Conservation (phyloP, 1,140 invertebrate species). For the Drosophila ananassae region DNA sequence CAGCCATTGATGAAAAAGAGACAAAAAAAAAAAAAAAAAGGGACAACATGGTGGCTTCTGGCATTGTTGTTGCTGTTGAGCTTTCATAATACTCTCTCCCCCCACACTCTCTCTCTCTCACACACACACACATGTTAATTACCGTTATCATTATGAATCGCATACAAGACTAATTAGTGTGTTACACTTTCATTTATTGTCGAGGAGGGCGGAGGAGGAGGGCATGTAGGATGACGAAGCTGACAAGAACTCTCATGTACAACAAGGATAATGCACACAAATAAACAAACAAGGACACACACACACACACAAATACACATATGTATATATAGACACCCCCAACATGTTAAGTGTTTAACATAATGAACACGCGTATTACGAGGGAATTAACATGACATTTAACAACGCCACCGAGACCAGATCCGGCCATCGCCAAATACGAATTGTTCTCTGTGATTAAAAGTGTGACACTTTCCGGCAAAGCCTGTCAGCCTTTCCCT, state of each 20-base stretch:
- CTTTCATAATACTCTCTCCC: slow-evolving; percentile 33
- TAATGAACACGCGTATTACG: slow-evolving; percentile 80
- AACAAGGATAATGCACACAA: slow-evolving; percentile 28
- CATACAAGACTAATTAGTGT: slow-evolving; percentile 79
- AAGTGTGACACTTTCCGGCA: slow-evolving; percentile 33
- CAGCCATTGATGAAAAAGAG: not conserved
- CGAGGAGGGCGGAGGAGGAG: slow-evolving; percentile 23
- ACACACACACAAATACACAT: not conserved
- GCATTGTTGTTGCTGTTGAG: slow-evolving; percentile 16
- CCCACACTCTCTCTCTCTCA: slow-evolving; percentile 5
- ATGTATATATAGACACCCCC: not conserved
- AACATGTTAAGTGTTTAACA: slow-evolving; percentile 72
- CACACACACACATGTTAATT: slow-evolving; percentile 67
- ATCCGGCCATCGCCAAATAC: slow-evolving; percentile 36
- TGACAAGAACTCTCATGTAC: slow-evolving; percentile 29
- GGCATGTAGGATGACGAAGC: slow-evolving; percentile 24
- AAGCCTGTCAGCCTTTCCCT: not conserved
- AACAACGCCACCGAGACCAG: slow-evolving; percentile 61
- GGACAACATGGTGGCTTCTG: not conserved
- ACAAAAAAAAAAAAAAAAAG: not conserved
- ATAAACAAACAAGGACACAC: slow-evolving; percentile 3
- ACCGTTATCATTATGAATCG: slow-evolving; percentile 82
- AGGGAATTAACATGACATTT: slow-evolving; percentile 77
- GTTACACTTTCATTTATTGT: slow-evolving; percentile 80
- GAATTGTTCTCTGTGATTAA: slow-evolving; percentile 57